Base-by-base conservation (phyloP, 2,113 vertebrate species). In the Forbesichthys agassizii region DNA sequence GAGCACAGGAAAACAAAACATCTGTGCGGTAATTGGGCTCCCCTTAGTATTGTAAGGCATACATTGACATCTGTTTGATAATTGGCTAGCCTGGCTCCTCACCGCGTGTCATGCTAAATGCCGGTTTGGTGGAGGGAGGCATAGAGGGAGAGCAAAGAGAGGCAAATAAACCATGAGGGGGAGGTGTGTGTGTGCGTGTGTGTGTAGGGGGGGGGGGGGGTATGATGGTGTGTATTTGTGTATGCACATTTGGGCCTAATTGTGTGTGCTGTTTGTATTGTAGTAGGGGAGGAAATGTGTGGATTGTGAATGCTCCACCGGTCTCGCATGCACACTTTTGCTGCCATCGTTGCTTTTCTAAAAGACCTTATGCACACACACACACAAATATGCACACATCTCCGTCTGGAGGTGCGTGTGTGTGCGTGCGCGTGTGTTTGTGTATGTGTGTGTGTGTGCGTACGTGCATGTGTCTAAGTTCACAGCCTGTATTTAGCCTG, bases 11-110 rank as follows among this genome's bases (percentile, higher is more conserved):
- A 74, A 86, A 86, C 83, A 85, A 89, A 91, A 92, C 91, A 93
- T 90, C 89, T 93, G 91, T 88, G 82, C 84, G 82, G 83, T 92
- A 92, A 91, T 93, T 92, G 90, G 88, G 77, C 86, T 91, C 91
- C 90, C 90, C 74, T 90, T 75, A 86, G 90, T 90, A 90, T 91
- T 89, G 92, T 91, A 91, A 89, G 75, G 76, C 87, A 90, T 88
- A 90, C 89, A 93, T 91, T 89, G 89, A 91, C 92, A 91, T 92
- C 90, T 92, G 90, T 91, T 92, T 90, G 91, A 89, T 93, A 92
- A 92, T 92, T 91, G 88, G 90, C 88, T 89, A 86, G 85, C 84
- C 84, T 65, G 73, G 87, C 85, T 90, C 86, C 85, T 86, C 81
- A 62, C 77, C 70, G 78, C 75, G 87, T 89, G 88, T 91, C 87